These are phyloP conservation scores for Trematomus bernacchii DNA, from an alignment of 2,797 vertebrate species.

Conservation along the genomic window DNA sequence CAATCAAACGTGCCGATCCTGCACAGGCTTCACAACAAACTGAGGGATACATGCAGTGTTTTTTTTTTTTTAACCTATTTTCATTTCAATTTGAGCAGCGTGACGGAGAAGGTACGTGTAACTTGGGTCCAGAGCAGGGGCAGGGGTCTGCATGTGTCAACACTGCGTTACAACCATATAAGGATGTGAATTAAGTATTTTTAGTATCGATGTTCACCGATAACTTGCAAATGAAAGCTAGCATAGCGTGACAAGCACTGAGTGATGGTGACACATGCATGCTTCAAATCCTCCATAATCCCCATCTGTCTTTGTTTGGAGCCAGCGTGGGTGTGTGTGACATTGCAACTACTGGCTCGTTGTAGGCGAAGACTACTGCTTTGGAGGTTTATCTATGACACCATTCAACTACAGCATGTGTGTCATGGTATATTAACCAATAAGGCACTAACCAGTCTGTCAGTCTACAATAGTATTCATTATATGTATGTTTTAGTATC, in stretches of 20 bases:
- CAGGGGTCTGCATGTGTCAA: constrained; percentile 16
- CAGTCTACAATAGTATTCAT: neutral
- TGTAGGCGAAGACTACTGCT: neutral
- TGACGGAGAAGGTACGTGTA: constrained; percentile 57
- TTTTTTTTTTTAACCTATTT: neutral
- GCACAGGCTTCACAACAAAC: constrained; percentile 16
- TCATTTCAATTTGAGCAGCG: neutral
- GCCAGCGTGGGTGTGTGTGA: constrained; percentile 20
- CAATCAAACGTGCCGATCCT: constrained; percentile 21
- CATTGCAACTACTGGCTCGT: constrained; percentile 15
- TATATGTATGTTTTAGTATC: neutral
- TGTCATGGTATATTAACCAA: neutral
- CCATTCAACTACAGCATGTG: neutral
- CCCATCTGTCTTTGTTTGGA: constrained; percentile 41
- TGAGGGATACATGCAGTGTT: neutral
- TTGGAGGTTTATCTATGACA: constrained; percentile 11
- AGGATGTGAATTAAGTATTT: constrained; percentile 50
- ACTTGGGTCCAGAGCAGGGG: neutral
- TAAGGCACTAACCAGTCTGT: too few relatives aligned
- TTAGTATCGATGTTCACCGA: constrained; percentile 12
- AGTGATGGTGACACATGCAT: constrained; percentile 17
- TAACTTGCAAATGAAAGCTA: constrained; percentile 10
- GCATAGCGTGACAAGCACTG: neutral
- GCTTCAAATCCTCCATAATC: constrained; percentile 59
- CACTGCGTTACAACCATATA: constrained; percentile 66